Evolutionary conservation across 2,797 vertebrate species (phyloP).

Genomic region (Tenualosa thibaudeaui): DNA sequence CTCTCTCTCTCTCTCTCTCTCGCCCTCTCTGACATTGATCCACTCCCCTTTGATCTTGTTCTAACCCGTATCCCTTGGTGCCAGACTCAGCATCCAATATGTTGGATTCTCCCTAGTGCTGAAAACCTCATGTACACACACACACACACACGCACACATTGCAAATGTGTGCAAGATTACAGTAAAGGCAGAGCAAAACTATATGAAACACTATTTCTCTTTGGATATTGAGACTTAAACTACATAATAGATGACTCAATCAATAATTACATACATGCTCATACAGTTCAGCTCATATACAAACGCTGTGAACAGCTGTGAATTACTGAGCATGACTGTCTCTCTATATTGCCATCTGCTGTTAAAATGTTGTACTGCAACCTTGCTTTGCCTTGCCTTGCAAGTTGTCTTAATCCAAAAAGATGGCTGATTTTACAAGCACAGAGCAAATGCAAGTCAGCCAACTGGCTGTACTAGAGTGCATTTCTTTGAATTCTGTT

Average conservation of each 20-base stretch:
- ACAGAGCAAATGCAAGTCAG: neutral
- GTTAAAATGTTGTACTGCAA: neutral
- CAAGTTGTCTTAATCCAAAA: neutral
- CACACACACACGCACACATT: too few relatives aligned
- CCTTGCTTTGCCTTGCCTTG: neutral
- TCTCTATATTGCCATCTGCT: neutral
- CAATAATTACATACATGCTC: neutral
- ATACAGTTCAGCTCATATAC: too few relatives aligned
- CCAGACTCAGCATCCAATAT: conserved; percentile 39
- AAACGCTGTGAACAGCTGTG: neutral
- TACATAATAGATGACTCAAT: neutral
- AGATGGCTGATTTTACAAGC: neutral
- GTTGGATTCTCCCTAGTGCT: neutral
- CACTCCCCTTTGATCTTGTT: conserved; percentile 42
- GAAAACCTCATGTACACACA: neutral
- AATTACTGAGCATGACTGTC: too few relatives aligned
- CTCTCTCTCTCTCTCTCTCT: conserved; percentile 33
- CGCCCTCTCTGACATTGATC: conserved; percentile 40
- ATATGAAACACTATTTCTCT: neutral
- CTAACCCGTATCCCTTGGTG: conserved; percentile 38
- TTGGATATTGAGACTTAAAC: neutral
- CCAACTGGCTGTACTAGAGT: neutral
- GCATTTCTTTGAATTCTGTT: neutral
- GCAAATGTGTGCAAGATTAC: neutral
- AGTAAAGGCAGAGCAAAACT: neutral